phyloP scores from a whole-genome alignment of 2,888 invertebrate genomes.

The Parnassius mnemosyne region DNA sequence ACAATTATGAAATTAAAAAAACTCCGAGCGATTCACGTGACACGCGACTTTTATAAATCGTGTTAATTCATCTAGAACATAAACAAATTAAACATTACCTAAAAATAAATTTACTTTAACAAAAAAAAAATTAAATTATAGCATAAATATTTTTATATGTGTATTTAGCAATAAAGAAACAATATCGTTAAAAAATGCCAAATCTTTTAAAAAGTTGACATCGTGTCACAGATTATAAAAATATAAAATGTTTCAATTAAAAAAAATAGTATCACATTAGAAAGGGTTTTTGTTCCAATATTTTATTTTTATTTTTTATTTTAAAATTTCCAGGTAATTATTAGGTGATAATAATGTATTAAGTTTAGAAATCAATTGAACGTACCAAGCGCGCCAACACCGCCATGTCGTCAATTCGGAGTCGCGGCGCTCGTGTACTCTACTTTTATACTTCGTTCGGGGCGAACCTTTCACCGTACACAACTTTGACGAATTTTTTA shows the following conservation, averaged over 20 bases:
- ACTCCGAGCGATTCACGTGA: background rate
- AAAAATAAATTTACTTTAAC: conserved; percentile 10
- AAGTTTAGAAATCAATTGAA: conserved; percentile 43
- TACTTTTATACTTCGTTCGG: conserved; percentile 62
- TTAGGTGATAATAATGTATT: conserved; percentile 4
- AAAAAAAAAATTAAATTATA: too few species aligned
- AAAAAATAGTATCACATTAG: too few species aligned
- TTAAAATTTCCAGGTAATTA: conserved; percentile 10
- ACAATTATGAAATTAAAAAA: conserved; percentile 12
- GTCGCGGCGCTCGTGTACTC: conserved; percentile 61
- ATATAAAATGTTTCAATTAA: too few species aligned
- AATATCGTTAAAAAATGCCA: too few species aligned
- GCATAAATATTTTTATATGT: too few species aligned
- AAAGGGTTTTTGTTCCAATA: too few species aligned
- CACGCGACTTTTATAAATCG: too few species aligned
- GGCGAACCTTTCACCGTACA: conserved; percentile 69
- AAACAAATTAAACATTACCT: background rate
- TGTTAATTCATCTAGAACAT: too few species aligned
- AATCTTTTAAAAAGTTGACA: too few species aligned
- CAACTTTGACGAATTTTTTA: conserved; percentile 35
- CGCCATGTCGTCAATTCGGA: conserved; percentile 71
- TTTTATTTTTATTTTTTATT: conserved; percentile 2
- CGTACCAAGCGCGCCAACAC: conserved; percentile 71
- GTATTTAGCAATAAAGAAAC: too few species aligned
- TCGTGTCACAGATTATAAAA: too few species aligned